A percentile compares a stretch with the other conserved stretches of the same genome.
Conservation (phyloP, 2,113 vertebrate genomes). For the Rhea americana region DNA sequence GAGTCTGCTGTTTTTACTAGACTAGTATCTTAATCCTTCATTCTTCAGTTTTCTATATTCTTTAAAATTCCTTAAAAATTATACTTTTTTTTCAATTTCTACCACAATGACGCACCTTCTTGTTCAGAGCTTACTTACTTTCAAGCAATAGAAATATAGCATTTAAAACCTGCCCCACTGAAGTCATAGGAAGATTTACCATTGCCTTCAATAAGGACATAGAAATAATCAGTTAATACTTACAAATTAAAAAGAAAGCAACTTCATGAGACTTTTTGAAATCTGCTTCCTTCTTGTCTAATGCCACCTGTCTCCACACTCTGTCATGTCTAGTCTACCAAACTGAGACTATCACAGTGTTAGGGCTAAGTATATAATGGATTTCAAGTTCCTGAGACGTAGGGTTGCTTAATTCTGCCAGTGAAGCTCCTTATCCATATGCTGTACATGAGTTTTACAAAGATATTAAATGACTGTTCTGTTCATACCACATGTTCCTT, state of each 20-base stretch:
- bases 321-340: not conserved
- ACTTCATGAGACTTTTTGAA: not conserved
- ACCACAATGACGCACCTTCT: not conserved
- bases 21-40: not conserved
- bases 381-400: not conserved
- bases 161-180: not conserved
- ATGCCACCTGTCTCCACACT: not conserved
- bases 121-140: not conserved
- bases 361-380: not conserved
- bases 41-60: not conserved
- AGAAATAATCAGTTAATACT: not conserved
- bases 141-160: not conserved
- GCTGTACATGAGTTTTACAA: not conserved
- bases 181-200: not conserved
- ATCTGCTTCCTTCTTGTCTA: not conserved
- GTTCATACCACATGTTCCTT: not conserved
- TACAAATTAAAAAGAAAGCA: not conserved
- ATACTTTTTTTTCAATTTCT: not conserved
- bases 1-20: not conserved
- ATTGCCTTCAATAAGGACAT: not conserved
- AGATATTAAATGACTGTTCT: not conserved
- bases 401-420: not conserved
- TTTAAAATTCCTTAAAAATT: not conserved
- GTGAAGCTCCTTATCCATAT: not conserved
- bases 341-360: not conserved